A percentile compares a stretch with the other conserved stretches of the same genome.
These are phyloP conservation scores for Poeciliopsis presidionis DNA, from an alignment of 2,797 vertebrate species.

Conservation along the genomic window DNA sequence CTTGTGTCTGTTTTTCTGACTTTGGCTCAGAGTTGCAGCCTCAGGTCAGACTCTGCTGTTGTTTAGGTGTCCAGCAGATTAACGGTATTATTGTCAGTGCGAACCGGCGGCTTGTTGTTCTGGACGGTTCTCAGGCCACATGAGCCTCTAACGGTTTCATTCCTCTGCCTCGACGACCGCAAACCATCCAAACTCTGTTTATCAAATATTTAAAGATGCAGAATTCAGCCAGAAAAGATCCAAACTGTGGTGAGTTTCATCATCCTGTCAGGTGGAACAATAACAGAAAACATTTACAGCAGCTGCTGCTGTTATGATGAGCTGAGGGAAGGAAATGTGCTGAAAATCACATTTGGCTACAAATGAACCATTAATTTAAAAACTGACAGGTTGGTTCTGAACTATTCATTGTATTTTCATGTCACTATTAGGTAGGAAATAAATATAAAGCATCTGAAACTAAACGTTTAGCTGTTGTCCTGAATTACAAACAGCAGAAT, in stretches of 20 bases:
- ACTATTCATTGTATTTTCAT: background rate
- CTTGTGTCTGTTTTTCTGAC: background rate
- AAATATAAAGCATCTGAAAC: background rate
- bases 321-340: background rate
- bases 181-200: constrained; percentile 57
- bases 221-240: constrained; percentile 37
- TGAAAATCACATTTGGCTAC: background rate
- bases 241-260: constrained; percentile 44
- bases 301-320: constrained; percentile 8
- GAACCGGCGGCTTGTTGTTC: constrained; percentile 29
- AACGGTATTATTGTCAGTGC: constrained; percentile 50
- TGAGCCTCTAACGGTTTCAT: constrained; percentile 38
- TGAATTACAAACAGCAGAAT: background rate
- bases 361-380: background rate
- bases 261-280: constrained; percentile 32
- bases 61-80: constrained; percentile 61
- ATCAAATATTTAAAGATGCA: constrained; percentile 26
- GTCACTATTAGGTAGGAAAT: background rate
- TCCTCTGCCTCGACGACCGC: constrained; percentile 34
- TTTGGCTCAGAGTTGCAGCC: background rate
- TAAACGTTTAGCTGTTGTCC: background rate
- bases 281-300: constrained; percentile 12
- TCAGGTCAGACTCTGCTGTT: constrained; percentile 24
- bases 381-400: background rate
- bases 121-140: constrained; percentile 33